phyloP scores from a whole-genome alignment of 1,140 invertebrate genomes.

The Drosophila nigrodunni region DNA sequence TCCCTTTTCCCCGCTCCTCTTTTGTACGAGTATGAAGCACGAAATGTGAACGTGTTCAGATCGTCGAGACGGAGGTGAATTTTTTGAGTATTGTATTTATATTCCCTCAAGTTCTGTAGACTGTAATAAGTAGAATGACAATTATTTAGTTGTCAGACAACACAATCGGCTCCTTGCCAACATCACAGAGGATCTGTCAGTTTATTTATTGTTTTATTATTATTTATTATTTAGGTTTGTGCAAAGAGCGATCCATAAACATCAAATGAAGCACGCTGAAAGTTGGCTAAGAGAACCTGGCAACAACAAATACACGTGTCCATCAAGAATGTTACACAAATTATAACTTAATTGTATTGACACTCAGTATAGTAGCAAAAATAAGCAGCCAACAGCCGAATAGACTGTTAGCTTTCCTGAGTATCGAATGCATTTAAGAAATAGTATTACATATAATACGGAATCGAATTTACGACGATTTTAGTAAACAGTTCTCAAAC shows the following conservation, averaged over 20 bases:
- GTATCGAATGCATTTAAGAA: too few species aligned
- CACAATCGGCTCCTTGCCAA: slow-evolving; percentile 15
- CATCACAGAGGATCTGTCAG: background rate
- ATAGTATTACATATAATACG: too few species aligned
- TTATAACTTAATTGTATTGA: background rate
- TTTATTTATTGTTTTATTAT: slow-evolving; percentile 3
- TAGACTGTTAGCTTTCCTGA: too few species aligned
- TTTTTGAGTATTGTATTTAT: background rate
- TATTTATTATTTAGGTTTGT: background rate
- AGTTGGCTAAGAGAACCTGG: background rate
- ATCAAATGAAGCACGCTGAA: slow-evolving; percentile 3
- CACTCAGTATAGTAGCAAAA: background rate
- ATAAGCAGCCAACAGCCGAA: background rate
- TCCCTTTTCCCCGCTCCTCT: background rate
- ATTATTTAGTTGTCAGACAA: slow-evolving; percentile 19
- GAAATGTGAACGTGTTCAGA: background rate
- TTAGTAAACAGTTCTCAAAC: too few species aligned
- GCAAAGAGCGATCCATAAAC: slow-evolving; percentile 15
- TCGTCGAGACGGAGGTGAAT: background rate
- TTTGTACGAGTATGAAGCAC: background rate
- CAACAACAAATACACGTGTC: background rate
- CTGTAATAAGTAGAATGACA: slow-evolving; percentile 10
- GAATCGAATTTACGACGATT: too few species aligned
- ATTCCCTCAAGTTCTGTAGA: background rate
- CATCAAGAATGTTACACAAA: background rate